phyloP scores from a whole-genome alignment of 2,888 invertebrate genomes.

The Byasa hedistus region DNA sequence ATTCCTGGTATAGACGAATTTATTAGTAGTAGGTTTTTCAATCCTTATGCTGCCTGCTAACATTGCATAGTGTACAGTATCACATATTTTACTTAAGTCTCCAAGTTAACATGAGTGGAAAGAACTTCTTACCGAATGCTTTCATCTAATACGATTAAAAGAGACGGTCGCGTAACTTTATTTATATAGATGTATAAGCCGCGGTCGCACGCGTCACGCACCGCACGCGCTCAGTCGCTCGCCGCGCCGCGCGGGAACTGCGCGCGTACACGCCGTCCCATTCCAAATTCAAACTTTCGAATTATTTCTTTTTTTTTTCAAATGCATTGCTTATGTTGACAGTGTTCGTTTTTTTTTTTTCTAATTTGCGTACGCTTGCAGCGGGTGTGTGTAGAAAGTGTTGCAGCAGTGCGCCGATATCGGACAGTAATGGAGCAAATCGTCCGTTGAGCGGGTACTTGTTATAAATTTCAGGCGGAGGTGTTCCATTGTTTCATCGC shows the following conservation, averaged over 20 bases:
- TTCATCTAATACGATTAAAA: slow-evolving; percentile 27
- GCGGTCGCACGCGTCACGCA: slow-evolving; percentile 44
- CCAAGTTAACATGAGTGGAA: not conserved
- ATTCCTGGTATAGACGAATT: no score
- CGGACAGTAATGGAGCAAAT: slow-evolving; percentile 57
- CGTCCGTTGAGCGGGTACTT: slow-evolving; percentile 52
- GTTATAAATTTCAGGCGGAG: slow-evolving; percentile 62
- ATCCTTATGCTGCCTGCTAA: no score
- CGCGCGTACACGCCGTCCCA: slow-evolving; percentile 47
- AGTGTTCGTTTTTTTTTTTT: slow-evolving; percentile 37
- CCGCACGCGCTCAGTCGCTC: slow-evolving; percentile 37
- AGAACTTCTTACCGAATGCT: slow-evolving; percentile 8
- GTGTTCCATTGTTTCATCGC: slow-evolving; percentile 58
- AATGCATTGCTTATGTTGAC: slow-evolving; percentile 35
- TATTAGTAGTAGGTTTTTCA: no score
- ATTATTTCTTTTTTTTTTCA: slow-evolving; percentile 36
- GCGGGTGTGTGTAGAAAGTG: slow-evolving; percentile 54
- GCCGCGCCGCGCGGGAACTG: slow-evolving; percentile 50
- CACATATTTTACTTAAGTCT: no score
- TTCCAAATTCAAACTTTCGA: slow-evolving; percentile 43
- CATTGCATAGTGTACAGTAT: no score
- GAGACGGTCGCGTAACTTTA: slow-evolving; percentile 20
- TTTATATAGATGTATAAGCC: slow-evolving; percentile 40
- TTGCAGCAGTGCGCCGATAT: slow-evolving; percentile 53
- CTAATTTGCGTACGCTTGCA: slow-evolving; percentile 40